phyloP scores from a whole-genome alignment of 2,797 vertebrate genomes.

The Ispidina picta region DNA sequence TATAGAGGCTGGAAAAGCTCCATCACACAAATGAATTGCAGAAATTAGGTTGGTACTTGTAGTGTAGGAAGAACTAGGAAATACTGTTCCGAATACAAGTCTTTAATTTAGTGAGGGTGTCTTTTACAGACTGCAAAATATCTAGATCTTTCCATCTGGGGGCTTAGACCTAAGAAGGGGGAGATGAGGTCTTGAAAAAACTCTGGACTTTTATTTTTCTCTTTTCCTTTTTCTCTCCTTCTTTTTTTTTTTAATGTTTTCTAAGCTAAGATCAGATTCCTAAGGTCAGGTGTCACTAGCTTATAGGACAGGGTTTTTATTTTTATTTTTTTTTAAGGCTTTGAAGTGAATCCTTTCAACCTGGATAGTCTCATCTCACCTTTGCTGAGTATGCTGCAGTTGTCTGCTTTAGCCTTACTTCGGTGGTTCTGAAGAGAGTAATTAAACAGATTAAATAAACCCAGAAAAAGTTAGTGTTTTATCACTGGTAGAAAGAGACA shows the following conservation, averaged over 20 bases:
- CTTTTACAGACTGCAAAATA: neutral
- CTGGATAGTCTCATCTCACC: neutral
- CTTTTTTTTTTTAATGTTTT: neutral
- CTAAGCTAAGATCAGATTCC: neutral
- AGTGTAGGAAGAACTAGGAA: neutral
- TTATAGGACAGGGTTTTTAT: neutral
- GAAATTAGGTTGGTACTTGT: neutral
- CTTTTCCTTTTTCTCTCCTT: neutral
- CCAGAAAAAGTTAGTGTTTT: neutral
- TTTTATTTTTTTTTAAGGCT: neutral
- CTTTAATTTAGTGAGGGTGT: neutral
- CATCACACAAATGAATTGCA: neutral
- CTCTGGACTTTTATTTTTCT: neutral
- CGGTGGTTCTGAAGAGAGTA: neutral
- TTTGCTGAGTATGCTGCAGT: neutral
- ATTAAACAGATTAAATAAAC: neutral
- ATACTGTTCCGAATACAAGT: rapidly evolving
- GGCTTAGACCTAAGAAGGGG: neutral
- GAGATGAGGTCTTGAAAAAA: neutral
- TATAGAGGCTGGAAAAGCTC: neutral
- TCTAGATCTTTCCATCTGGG: neutral
- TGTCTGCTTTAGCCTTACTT: neutral
- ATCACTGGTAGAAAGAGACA: neutral
- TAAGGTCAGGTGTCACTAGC: neutral
- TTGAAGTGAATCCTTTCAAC: conserved; percentile 18